Evolutionary conservation across 2,888 invertebrate genomes (phyloP).

Genomic region (Netelia melanura): DNA sequence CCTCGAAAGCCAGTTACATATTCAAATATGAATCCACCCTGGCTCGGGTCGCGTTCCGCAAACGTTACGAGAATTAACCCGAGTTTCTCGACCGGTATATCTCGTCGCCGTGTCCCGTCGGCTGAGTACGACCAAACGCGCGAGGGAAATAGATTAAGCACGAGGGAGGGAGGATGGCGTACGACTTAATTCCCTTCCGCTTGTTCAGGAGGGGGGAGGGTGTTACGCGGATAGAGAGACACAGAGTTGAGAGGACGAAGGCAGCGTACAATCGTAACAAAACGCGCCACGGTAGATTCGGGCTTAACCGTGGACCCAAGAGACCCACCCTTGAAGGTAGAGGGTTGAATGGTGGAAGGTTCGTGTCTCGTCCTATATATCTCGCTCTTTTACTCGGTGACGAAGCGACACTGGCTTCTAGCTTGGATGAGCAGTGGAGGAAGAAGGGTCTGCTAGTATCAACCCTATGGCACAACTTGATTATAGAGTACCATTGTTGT

Average conservation of each 20-base stretch:
- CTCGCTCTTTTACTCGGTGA: constrained; percentile 1
- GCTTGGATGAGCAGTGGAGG: constrained; percentile 46
- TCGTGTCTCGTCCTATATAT: constrained; percentile 30
- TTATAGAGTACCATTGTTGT: neutral
- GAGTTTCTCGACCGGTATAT: constrained; percentile 10
- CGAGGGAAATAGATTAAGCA: constrained; percentile 50
- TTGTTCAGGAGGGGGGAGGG: neutral
- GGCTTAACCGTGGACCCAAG: constrained; percentile 43
- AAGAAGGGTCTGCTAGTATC: constrained; percentile 79
- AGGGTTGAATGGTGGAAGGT: constrained; percentile 20
- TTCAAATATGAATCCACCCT: constrained; percentile 38
- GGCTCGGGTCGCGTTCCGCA: constrained; percentile 23
- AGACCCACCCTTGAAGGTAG: constrained; percentile 12
- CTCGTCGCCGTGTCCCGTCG: constrained; percentile 22
- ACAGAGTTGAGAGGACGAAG: constrained; percentile 4
- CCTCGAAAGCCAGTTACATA: neutral
- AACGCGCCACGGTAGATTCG: constrained; percentile 38
- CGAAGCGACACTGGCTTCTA: constrained; percentile 26
- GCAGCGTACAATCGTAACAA: constrained; percentile 18
- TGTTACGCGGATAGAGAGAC: constrained; percentile 38
- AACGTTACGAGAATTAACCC: constrained; percentile 40
- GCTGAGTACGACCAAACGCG: constrained; percentile 21
- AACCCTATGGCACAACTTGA: constrained; percentile 45
- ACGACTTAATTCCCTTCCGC: constrained; percentile 60
- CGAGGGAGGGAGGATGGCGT: constrained; percentile 23